Percentiles rank a stretch among this genome's conserved stretches.
Conservation (phyloP, 1,140 invertebrate species). For the Whitmania pigra region DNA sequence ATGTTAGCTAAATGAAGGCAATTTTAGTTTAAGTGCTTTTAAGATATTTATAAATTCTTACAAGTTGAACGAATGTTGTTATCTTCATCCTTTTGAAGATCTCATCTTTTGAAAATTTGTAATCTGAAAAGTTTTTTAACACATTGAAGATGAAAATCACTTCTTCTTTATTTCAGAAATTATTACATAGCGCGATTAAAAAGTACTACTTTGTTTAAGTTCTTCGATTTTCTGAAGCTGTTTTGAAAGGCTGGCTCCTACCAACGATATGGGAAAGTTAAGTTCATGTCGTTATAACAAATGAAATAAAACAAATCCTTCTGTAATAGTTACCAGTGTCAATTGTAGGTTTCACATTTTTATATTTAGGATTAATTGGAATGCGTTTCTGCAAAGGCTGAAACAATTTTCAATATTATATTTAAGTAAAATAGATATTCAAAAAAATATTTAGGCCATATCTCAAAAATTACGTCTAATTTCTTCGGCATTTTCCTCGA, state of each 20-base stretch:
- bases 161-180: neutral
- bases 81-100: slow-evolving; percentile 47
- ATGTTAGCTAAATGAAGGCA: too few relatives aligned
- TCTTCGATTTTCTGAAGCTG: slow-evolving; percentile 40
- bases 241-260: slow-evolving; percentile 37
- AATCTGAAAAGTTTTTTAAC: slow-evolving; percentile 33
- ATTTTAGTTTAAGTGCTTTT: too few relatives aligned
- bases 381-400: slow-evolving; percentile 37
- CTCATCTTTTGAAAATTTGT: slow-evolving; percentile 43
- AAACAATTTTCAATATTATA: slow-evolving; percentile 19
- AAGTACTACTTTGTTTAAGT: slow-evolving; percentile 33
- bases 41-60: slow-evolving; percentile 26
- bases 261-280: slow-evolving; percentile 21
- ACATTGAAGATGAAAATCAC: too few relatives aligned
- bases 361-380: slow-evolving; percentile 41
- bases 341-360: slow-evolving; percentile 37
- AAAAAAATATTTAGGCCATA: too few relatives aligned
- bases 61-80: slow-evolving; percentile 45
- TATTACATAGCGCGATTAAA: neutral
- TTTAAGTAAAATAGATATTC: too few relatives aligned
- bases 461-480: too few relatives aligned
- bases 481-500: too few relatives aligned
- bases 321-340: slow-evolving; percentile 36
- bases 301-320: neutral
- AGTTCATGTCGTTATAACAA: neutral